phyloP scores from a whole-genome alignment of 2,113 vertebrate genomes.

The Ceratotherium simum region DNA sequence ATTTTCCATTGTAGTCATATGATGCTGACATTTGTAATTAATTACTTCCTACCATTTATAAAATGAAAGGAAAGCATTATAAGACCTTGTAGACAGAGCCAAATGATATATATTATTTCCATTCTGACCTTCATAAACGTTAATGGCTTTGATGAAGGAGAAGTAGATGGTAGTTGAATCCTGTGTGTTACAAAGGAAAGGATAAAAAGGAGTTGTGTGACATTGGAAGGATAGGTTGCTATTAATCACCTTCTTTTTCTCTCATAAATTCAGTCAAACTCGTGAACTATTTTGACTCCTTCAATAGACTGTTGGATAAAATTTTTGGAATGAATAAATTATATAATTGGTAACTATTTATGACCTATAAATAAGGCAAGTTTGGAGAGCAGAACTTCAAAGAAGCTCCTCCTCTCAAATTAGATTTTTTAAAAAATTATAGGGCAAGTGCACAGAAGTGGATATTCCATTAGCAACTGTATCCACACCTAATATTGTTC shows the following conservation, averaged over 20 bases:
- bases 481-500: background rate
- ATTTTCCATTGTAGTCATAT: constrained; percentile 51
- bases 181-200: background rate
- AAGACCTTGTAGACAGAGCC: background rate
- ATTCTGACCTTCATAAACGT: background rate
- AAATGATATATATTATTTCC: constrained; percentile 25
- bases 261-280: background rate
- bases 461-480: background rate
- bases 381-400: background rate
- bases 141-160: background rate
- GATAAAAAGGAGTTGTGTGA: background rate
- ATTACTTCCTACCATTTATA: constrained; percentile 39
- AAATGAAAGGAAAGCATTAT: background rate
- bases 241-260: constrained; percentile 21
- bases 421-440: constrained; percentile 38
- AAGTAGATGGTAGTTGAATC: background rate
- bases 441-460: background rate
- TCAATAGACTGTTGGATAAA: background rate
- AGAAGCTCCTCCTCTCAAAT: background rate
- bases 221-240: background rate
- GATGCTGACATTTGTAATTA: constrained; percentile 46
- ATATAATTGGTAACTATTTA: background rate
- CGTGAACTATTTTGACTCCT: background rate
- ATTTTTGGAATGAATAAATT: background rate
- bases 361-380: background rate